A percentile compares a stretch with the other conserved stretches of the same genome.
These are phyloP conservation scores for Bombus consobrinus DNA, from an alignment of 1,140 invertebrate genomes.

Conservation along the genomic window DNA sequence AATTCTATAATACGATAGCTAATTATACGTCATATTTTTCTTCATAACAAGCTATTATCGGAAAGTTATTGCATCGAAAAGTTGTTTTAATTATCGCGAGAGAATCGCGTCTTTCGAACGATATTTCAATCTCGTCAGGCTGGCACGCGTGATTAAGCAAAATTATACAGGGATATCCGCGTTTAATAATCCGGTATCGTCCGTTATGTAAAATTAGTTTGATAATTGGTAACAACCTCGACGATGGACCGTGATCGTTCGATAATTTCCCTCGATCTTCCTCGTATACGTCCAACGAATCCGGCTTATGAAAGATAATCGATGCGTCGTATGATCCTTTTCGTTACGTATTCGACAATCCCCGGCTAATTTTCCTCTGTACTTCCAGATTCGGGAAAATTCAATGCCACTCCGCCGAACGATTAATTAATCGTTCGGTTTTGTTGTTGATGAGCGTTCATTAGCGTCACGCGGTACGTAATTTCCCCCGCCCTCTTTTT, in stretches of 20 bases:
- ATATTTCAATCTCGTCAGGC: conserved; percentile 9
- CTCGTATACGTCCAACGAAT: neutral
- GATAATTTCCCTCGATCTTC: conserved; percentile 22
- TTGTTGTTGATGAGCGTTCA: conserved; percentile 1
- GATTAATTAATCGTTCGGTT: conserved; percentile 1
- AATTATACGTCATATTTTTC: neutral
- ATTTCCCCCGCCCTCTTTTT: neutral
- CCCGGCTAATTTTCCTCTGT: neutral
- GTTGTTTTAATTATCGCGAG: neutral
- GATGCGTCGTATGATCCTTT: conserved; percentile 17
- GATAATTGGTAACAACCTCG: conserved; percentile 14
- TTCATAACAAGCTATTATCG: neutral
- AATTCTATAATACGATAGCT: neutral
- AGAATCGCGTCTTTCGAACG: neutral
- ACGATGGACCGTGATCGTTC: conserved; percentile 13
- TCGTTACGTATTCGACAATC: neutral
- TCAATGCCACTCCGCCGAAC: neutral
- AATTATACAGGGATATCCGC: conserved; percentile 21
- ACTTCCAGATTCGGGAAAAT: neutral
- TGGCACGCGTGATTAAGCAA: conserved; percentile 16
- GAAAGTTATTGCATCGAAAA: too few species aligned
- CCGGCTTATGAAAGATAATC: conserved; percentile 19
- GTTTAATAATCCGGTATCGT: conserved; percentile 32
- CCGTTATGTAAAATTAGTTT: conserved; percentile 32
- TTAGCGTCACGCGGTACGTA: neutral